Percentiles rank a stretch among this genome's conserved stretches.
Evolutionary conservation across 1,140 invertebrate genomes (phyloP).

Genomic region (Drosophila pandora): DNA sequence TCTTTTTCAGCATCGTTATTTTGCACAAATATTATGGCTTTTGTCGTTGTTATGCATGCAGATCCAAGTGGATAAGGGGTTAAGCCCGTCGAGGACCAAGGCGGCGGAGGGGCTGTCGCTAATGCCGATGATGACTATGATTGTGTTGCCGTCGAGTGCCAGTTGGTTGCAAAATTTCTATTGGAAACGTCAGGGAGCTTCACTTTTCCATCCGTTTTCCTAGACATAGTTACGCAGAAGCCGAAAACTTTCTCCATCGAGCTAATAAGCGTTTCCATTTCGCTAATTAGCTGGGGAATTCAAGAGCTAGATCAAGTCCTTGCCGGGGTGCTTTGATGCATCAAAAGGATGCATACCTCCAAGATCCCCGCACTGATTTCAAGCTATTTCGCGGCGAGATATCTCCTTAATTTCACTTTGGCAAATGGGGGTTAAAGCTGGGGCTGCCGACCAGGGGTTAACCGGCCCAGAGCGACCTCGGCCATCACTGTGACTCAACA

Average conservation of each 20-base stretch:
- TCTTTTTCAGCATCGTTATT: conserved; percentile 22
- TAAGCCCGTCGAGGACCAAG: background rate
- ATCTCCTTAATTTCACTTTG: conserved; percentile 32
- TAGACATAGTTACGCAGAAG: conserved; percentile 31
- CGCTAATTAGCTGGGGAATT: conserved; percentile 42
- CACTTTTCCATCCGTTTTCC: conserved; percentile 14
- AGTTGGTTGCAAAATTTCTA: conserved; percentile 9
- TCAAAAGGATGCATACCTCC: background rate
- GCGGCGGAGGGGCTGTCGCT: background rate
- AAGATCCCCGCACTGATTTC: conserved; percentile 13
- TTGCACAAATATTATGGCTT: conserved; percentile 58
- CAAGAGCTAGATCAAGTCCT: background rate
- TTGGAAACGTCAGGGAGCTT: conserved; percentile 26
- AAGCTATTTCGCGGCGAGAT: conserved; percentile 7
- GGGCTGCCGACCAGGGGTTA: conserved; percentile 7
- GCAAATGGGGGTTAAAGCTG: conserved; percentile 17
- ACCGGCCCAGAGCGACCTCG: conserved; percentile 22
- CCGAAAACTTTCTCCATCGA: conserved; percentile 35
- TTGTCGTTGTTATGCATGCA: conserved; percentile 49
- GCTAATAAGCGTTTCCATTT: conserved; percentile 44
- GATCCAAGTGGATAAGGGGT: conserved; percentile 29
- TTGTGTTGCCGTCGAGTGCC: conserved; percentile 29
- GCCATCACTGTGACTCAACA: conserved; percentile 21
- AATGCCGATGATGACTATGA: conserved; percentile 37
- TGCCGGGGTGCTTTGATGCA: conserved; percentile 3